phyloP scores from a whole-genome alignment of 2,113 vertebrate species.

The Apaloderma vittatum region DNA sequence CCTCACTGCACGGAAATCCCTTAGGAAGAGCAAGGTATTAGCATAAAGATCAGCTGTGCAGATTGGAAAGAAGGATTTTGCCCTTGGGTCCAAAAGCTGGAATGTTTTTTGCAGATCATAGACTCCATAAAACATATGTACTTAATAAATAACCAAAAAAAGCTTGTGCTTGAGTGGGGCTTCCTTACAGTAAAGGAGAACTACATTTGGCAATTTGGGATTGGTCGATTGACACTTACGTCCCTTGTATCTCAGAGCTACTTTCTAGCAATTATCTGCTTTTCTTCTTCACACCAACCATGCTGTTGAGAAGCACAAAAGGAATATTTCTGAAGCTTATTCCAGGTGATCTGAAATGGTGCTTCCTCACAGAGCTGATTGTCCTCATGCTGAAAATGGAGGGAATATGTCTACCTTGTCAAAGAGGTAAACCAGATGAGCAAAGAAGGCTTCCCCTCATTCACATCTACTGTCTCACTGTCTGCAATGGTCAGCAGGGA shows the following conservation, averaged over 20 bases:
- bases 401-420: background rate
- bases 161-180: background rate
- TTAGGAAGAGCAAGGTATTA: conserved; percentile 42
- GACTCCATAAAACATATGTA: conserved; percentile 61
- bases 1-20: background rate
- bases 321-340: background rate
- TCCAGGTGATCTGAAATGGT: background rate
- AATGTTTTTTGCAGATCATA: conserved; percentile 48
- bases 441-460: background rate
- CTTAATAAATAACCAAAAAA: conserved; percentile 72
- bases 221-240: fast-evolving
- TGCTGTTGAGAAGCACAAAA: background rate
- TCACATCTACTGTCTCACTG: background rate
- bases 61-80: conserved; percentile 60
- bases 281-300: background rate
- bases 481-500: background rate
- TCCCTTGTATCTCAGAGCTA: background rate
- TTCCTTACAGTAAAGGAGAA: conserved; percentile 2
- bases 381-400: background rate
- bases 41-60: background rate
- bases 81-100: conserved; percentile 53
- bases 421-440: background rate
- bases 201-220: background rate
- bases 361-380: background rate
- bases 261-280: background rate